Percentiles rank a stretch among this genome's conserved stretches.
Evolutionary conservation across 2,113 vertebrate species (phyloP).

Genomic region (Odontesthes bonariensis): DNA sequence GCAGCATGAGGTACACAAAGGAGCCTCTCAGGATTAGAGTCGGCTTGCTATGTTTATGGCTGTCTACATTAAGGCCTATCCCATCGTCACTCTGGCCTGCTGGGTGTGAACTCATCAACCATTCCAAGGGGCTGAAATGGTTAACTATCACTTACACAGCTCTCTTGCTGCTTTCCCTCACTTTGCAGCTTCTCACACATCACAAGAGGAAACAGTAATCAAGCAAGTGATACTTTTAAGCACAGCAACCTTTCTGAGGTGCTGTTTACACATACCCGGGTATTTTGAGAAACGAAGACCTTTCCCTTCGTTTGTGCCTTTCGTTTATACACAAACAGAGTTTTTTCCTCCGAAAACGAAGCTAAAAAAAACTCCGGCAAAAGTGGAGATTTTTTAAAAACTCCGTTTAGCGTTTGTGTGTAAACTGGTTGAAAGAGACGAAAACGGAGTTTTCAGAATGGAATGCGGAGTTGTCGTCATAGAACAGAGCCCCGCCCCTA

Average conservation of each 20-base stretch:
- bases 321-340: no score
- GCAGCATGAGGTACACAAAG: slow-evolving; percentile 89
- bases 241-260: neutral
- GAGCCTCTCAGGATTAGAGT: slow-evolving; percentile 89
- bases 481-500: no score
- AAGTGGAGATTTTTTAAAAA: no score
- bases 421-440: no score
- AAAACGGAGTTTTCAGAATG: no score
- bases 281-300: no score
- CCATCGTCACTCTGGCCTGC: slow-evolving; percentile 69
- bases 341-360: no score
- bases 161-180: slow-evolving; percentile 28
- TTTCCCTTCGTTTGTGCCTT: no score
- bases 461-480: no score
- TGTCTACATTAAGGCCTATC: slow-evolving; percentile 86
- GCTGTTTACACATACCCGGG: no score
- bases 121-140: slow-evolving; percentile 80
- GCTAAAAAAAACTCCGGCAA: no score
- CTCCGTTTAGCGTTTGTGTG: no score
- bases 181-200: slow-evolving; percentile 11
- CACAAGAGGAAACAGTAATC: neutral
- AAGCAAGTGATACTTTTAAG: slow-evolving; percentile 5
- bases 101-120: slow-evolving; percentile 82
- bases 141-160: slow-evolving; percentile 22
- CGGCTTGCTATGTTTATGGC: slow-evolving; percentile 90